phyloP scores from a whole-genome alignment of 2,888 invertebrate genomes.

The Drosophila macrospina region DNA sequence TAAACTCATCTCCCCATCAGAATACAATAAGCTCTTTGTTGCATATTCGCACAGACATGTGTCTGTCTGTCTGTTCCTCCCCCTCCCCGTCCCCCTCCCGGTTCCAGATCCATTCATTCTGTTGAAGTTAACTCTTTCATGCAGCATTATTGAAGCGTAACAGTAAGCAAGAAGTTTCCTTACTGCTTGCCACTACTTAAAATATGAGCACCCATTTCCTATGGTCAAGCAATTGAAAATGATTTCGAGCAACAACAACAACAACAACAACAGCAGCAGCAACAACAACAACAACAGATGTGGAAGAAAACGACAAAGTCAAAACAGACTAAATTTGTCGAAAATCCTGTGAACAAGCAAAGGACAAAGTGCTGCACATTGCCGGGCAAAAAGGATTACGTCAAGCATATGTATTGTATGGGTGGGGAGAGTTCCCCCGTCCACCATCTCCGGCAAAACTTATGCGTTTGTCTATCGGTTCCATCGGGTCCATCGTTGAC shows the following conservation, averaged over 20 bases:
- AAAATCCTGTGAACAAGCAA: constrained; percentile 79
- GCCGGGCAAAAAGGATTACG: constrained; percentile 79
- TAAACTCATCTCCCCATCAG: constrained; percentile 30
- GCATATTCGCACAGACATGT: constrained; percentile 49
- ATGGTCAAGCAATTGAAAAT: constrained; percentile 81
- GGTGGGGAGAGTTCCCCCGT: constrained; percentile 54
- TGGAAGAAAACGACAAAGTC: constrained; percentile 61
- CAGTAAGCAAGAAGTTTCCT: constrained; percentile 74
- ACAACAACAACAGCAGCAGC: constrained; percentile 20
- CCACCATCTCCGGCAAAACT: constrained; percentile 51
- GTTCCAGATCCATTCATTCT: neutral
- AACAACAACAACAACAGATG: constrained; percentile 15
- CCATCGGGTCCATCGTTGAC: constrained; percentile 37
- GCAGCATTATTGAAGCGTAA: constrained; percentile 78
- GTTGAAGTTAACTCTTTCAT: constrained; percentile 55
- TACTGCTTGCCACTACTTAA: constrained; percentile 73
- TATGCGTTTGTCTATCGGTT: constrained; percentile 64
- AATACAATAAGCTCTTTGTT: constrained; percentile 66
- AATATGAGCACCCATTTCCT: constrained; percentile 80
- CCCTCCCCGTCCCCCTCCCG: too few species aligned
- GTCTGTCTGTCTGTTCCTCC: neutral
- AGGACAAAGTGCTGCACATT: constrained; percentile 80
- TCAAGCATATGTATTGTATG: constrained; percentile 81
- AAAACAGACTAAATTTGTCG: constrained; percentile 81
- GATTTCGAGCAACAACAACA: constrained; percentile 62